phyloP scores from a whole-genome alignment of 1,140 invertebrate genomes.

The Pseudomyrmex dendroicus region DNA sequence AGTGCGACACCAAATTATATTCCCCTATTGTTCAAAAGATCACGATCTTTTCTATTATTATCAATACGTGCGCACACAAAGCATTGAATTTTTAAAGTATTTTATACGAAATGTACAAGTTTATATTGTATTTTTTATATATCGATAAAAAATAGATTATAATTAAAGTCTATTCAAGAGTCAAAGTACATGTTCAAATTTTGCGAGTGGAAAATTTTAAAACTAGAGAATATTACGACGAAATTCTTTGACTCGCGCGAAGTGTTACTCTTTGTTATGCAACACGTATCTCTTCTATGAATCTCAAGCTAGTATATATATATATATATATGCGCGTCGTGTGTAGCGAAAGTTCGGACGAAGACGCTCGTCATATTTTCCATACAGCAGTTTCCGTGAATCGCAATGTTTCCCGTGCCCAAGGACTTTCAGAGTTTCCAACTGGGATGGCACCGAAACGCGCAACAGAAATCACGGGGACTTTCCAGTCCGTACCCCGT shows the following conservation, averaged over 20 bases:
- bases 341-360: slow-evolving; percentile 37
- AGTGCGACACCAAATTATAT: slow-evolving; percentile 25
- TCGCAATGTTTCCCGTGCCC: slow-evolving; percentile 35
- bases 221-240: too few relatives aligned
- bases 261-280: slow-evolving; percentile 4
- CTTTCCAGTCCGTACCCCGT: slow-evolving; percentile 38
- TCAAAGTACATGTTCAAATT: too few relatives aligned
- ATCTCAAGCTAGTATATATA: neutral
- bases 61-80: neutral
- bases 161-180: neutral
- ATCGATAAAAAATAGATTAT: neutral
- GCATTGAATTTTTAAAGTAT: neutral
- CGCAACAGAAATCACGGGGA: slow-evolving; percentile 50
- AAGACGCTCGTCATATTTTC: slow-evolving; percentile 60
- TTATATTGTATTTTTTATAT: too few relatives aligned
- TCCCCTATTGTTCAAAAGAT: neutral
- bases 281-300: neutral
- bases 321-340: neutral
- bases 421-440: slow-evolving; percentile 58
- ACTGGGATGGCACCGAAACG: slow-evolving; percentile 53
- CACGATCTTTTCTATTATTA: neutral
- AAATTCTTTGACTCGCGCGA: neutral
- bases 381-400: slow-evolving; percentile 47
- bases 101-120: too few relatives aligned
- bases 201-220: too few relatives aligned